Evolutionary conservation across 1,140 invertebrate species (phyloP), one percentile per base, ranked within the genome.

Genomic region (Drosophila kikkawai): DNA sequence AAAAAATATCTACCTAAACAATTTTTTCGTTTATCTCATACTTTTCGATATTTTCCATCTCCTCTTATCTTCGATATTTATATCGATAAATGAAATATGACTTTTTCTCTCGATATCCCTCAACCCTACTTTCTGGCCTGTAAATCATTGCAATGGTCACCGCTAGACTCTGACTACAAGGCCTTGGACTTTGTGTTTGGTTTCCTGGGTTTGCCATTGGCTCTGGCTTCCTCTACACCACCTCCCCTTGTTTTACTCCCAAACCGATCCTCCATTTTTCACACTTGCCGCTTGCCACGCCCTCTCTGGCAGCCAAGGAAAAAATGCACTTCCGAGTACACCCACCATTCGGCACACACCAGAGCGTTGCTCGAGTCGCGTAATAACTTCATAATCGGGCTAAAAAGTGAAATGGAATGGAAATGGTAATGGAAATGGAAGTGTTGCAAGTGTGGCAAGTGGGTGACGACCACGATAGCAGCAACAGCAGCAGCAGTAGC

Each of bases 311-410:
- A 29, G 61, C 15, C 22, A 5, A 3, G 22, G 19, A 26, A 36
- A 45, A 51, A 51, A 39, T 59, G 47, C 66, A 82, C 68, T 86
- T 86, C 82, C 82, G 82, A 82, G 56, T 85, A 81, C 82, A 87
- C 83, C 82, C 82, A 87, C 56, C 48, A 41, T 51, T 41, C 51
- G 6, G 12, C 48, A 58, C n/a, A 48, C 65, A 50, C 17, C 13
- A 32, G 47, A 19, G 19, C 8, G 34, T 13, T 17, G 51, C 51
- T n/a, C 48, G 48, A 50, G 63, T 75, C 68, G 67, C 76, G 84
- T 88, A 87, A 87, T 87, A 87, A 87, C 84, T 87, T 87, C 37
- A 88, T 87, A 74, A 80, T 56, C 53, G 13, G 69, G 42, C 68
- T 45, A 64, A 56, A 57, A 79, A 81, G 69, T 78, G 73, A 78